Percentiles rank a stretch among this genome's conserved stretches.
Conservation (phyloP, 2,888 invertebrate species). For the Pristionchus exspectatus region DNA sequence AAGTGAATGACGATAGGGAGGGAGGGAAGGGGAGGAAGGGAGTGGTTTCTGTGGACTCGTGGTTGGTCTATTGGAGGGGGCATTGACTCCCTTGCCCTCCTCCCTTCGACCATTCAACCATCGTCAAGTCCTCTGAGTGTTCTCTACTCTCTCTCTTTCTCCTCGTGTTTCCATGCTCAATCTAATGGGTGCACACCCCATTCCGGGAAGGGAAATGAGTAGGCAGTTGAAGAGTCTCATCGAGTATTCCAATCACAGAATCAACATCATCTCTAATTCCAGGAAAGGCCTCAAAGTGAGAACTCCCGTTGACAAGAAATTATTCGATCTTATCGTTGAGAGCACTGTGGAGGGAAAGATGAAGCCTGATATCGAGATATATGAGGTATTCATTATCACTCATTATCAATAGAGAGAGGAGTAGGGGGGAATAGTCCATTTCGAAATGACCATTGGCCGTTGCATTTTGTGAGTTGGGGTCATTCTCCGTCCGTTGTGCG, state of each 20-base stretch:
- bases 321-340: constrained; percentile 52
- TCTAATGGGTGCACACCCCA: background rate
- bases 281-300: background rate
- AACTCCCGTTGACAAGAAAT: constrained; percentile 36
- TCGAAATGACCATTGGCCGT: constrained; percentile 4
- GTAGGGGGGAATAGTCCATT: background rate
- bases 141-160: background rate
- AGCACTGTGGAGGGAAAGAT: constrained; percentile 52
- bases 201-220: background rate
- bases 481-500: background rate
- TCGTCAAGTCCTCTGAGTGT: background rate
- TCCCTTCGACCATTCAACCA: constrained; percentile 10
- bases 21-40: background rate
- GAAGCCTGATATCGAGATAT: constrained; percentile 44
- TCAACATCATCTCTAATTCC: background rate
- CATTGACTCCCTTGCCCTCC: background rate
- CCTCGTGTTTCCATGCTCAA: background rate
- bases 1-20: background rate
- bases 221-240: background rate
- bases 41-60: constrained; percentile 21
- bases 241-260: background rate
- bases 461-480: background rate
- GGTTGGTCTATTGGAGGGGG: background rate
- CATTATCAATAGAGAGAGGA: background rate
- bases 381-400: constrained; percentile 12